Conservation (phyloP, 2,888 invertebrate species). For the Caenorhabditis wallacei region DNA sequence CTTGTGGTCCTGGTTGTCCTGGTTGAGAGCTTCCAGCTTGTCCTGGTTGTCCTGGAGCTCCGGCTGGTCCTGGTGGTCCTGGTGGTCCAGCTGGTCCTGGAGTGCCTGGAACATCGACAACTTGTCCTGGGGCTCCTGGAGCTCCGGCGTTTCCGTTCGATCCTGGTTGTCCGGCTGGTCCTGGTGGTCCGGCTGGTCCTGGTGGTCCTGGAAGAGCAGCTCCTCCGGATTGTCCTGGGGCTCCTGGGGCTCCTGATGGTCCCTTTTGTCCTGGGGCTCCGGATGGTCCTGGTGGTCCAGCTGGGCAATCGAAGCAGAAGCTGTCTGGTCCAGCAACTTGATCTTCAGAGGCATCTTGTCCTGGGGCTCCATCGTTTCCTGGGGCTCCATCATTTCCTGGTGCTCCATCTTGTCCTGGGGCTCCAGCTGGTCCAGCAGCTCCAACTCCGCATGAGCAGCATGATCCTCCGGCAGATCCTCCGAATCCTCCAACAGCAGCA, state of each 20-base stretch:
- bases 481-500: constrained; percentile 66
- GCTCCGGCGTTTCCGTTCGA: constrained; percentile 72
- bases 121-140: constrained; percentile 72
- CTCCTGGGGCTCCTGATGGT: constrained; percentile 69
- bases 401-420: constrained; percentile 73
- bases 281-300: constrained; percentile 69
- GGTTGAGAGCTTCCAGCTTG: constrained; percentile 73
- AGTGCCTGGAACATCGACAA: constrained; percentile 69
- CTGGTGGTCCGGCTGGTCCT: constrained; percentile 71
- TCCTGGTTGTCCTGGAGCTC: constrained; percentile 74
- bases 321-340: constrained; percentile 59
- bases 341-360: constrained; percentile 72
- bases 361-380: constrained; percentile 72
- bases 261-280: constrained; percentile 73
- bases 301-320: constrained; percentile 76
- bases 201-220: constrained; percentile 70
- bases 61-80: constrained; percentile 75
- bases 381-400: constrained; percentile 75
- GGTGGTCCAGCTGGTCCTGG: constrained; percentile 76
- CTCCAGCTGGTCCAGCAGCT: constrained; percentile 71
- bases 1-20: constrained; percentile 74
- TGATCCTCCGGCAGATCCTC: constrained; percentile 66
- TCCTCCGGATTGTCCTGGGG: constrained; percentile 70
- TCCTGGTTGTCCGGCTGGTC: constrained; percentile 73
- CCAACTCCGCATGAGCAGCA: constrained; percentile 75